Percentiles rank a stretch among this genome's conserved stretches.
These are phyloP conservation scores for Petrocephalus microphthalmus DNA, from an alignment of 2,113 vertebrate genomes.

Conservation along the genomic window DNA sequence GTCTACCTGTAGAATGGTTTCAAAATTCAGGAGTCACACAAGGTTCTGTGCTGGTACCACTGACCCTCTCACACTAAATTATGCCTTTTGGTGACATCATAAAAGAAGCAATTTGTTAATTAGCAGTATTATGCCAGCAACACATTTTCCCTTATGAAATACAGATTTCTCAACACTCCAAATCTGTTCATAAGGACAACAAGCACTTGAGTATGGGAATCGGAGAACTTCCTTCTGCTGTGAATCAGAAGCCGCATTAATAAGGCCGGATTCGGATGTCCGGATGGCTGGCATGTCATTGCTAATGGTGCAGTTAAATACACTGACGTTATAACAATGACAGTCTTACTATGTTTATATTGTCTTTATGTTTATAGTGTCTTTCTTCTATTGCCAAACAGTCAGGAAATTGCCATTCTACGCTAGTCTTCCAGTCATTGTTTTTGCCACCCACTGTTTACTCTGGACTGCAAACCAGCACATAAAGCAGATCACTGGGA, in stretches of 20 bases:
- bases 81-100: neutral
- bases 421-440: neutral
- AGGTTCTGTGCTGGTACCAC: neutral
- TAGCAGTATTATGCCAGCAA: neutral
- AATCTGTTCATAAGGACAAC: neutral
- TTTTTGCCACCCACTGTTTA: neutral
- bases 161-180: neutral
- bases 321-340: neutral
- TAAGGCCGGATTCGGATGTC: neutral
- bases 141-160: neutral
- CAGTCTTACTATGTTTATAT: neutral
- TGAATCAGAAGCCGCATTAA: neutral
- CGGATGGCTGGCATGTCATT: neutral
- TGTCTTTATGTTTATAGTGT: neutral
- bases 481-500: neutral
- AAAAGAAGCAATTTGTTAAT: neutral
- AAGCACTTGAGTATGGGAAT: neutral
- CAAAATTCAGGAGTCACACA: neutral
- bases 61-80: neutral
- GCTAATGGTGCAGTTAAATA: neutral
- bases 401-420: neutral
- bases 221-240: neutral
- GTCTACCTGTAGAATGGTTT: neutral
- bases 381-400: neutral
- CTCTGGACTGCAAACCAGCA: neutral